Evolutionary conservation across 2,113 vertebrate genomes (phyloP).

Genomic region (Mormyrus iriodes): DNA sequence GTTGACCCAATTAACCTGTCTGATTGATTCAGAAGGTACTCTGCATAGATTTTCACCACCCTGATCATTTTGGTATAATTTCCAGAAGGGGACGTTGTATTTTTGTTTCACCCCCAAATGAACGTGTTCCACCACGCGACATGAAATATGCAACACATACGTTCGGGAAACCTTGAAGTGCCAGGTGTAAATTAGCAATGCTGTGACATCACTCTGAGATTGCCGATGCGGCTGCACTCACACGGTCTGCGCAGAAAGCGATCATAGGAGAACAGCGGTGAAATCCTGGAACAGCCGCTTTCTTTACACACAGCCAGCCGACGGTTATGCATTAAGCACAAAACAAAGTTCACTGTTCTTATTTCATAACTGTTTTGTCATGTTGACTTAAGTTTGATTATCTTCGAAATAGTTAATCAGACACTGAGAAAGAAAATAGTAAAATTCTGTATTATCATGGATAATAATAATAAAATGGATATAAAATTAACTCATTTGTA

Average conservation of each 20-base stretch:
- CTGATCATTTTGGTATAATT: neutral
- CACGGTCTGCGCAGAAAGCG: neutral
- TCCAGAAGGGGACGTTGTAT: neutral
- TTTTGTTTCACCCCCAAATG: neutral
- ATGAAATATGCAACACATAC: neutral
- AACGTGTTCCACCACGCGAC: neutral
- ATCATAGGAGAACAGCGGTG: neutral
- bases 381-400: neutral
- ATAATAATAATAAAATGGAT: neutral
- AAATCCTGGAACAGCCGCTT: neutral
- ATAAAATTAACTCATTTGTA: neutral
- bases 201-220: neutral
- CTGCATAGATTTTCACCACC: neutral
- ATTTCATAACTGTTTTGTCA: neutral
- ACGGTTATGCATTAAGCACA: neutral
- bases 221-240: neutral
- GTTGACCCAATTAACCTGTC: neutral
- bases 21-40: neutral
- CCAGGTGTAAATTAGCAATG: neutral
- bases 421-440: neutral
- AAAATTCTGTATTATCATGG: neutral
- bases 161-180: neutral
- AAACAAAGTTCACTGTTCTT: neutral
- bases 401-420: neutral
- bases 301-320: neutral